Evolutionary conservation across 2,888 invertebrate genomes (phyloP), one percentile per base, ranked within the genome.

Genomic region (Drosophila crucigera): DNA sequence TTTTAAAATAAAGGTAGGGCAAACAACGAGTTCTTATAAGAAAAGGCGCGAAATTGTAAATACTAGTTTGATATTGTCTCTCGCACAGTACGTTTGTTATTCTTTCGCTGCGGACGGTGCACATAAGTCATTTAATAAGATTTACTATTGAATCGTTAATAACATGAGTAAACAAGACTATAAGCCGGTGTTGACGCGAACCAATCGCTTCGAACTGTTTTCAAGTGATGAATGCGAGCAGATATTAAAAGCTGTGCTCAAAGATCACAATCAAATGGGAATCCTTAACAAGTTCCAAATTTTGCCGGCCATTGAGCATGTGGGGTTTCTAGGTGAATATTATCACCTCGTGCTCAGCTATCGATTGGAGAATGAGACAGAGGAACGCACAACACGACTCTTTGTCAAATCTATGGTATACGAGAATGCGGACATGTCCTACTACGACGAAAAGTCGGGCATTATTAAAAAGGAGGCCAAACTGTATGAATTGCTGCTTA

Each of bases 301-400:
- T 33, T 59, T 82, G 16, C 84, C 91, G 6, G 92, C 91, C 14
- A 68, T 79, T 5, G 80, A 76, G 4, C 72, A 84, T 22, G 74
- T 87, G 3, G 92, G 92, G 0, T 92, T 85, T 50, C 68, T 92
- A 2, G 92, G 92, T 7, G 92, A 92, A 78, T 92, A 92, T 65
- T 92, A 82, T 70, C 85, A 91, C 68, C 73, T 92, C 47, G 37
- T 82, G 22, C 64, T 91, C 3, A 78, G 49, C 19, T 91, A 91
- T 70, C 66, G 76, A 55, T 53, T 80, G 54, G 80, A 70, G 6
- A 54, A 73, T 62, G 83, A 86, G 19, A 2, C 70, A 9, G 55
- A 60, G 19, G 63, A 60, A 3, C 65, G 75, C 6, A 67, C 66
- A 10, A 74, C 58, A 3, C 82, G 90, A 2, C 67, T 91, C 3